A percentile compares a stretch with the other conserved stretches of the same genome.
These are phyloP conservation scores for Catagonus wagneri DNA, from an alignment of 2,113 vertebrate genomes.

Conservation along the genomic window DNA sequence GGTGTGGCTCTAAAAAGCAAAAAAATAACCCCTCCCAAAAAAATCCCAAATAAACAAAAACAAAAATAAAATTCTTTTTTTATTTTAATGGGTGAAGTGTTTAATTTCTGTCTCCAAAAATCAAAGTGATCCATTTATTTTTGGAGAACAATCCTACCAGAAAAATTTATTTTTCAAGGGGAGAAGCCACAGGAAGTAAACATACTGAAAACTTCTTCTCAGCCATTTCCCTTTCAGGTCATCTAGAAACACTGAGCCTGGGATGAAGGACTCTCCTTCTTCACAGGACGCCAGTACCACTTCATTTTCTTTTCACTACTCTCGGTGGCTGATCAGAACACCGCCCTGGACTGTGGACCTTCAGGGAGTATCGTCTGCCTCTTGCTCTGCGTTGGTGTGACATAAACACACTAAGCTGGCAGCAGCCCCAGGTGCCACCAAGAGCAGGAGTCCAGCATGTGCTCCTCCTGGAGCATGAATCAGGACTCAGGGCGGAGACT, in stretches of 20 bases:
- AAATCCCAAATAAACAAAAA: too few species aligned
- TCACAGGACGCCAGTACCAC: accelerated
- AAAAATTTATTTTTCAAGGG: not conserved
- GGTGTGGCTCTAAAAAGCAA: too few species aligned
- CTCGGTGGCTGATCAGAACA: accelerated
- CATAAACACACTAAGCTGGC: accelerated
- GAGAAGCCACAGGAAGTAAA: not conserved
- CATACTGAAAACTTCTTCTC: not conserved
- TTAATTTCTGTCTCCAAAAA: not conserved
- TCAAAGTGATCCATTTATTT: not conserved
- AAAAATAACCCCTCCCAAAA: too few species aligned
- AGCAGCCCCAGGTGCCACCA: too few species aligned
- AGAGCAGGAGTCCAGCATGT: accelerated
- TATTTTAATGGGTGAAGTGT: not conserved
- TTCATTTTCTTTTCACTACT: not conserved
- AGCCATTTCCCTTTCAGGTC: too few species aligned
- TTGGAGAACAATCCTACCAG: not conserved
- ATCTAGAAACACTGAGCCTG: too few species aligned
- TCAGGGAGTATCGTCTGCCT: accelerated
- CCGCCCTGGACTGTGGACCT: accelerated
- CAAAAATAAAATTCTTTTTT: not conserved
- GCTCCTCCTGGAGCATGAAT: accelerated
- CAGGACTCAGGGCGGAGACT: accelerated
- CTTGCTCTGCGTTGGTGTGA: accelerated
- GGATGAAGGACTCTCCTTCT: not conserved